These are phyloP conservation scores for Sitta europaea DNA, from an alignment of 2,113 vertebrate genomes.

Conservation along the genomic window DNA sequence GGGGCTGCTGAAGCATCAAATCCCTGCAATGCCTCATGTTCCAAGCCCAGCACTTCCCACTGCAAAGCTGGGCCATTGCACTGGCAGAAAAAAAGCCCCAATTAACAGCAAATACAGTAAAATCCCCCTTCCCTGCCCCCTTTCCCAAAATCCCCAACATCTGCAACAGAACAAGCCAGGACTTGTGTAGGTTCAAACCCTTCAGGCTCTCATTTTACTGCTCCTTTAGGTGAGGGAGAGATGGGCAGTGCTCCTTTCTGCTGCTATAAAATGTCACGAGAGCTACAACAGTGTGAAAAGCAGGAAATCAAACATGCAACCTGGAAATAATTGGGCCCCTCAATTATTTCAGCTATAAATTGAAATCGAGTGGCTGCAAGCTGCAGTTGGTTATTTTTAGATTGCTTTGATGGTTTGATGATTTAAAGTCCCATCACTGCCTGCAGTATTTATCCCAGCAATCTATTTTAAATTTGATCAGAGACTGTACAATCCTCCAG, in stretches of 20 bases:
- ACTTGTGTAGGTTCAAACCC: not conserved
- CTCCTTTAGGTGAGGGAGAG: not conserved
- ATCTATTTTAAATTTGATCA: conserved; percentile 14
- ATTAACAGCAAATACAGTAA: not conserved
- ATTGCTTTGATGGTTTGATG: conserved; percentile 3
- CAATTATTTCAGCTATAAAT: not conserved
- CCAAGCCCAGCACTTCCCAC: not conserved
- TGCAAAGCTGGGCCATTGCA: not conserved
- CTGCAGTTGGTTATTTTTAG: conserved; percentile 43
- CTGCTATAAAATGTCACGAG: not conserved
- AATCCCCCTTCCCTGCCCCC: not conserved
- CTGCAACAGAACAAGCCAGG: not conserved
- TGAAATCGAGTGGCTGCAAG: not conserved
- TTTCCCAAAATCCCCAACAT: not conserved
- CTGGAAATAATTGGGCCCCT: not conserved
- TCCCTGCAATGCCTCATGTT: not conserved
- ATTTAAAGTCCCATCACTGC: conserved; percentile 17
- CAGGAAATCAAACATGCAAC: not conserved
- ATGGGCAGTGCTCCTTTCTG: not conserved
- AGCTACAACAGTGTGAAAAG: not conserved
- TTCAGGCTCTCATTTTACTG: not conserved
- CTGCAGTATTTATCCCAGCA: conserved; percentile 12
- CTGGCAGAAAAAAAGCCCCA: not conserved
- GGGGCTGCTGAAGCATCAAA: not conserved
- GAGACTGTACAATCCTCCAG: not conserved